A percentile compares a stretch with the other conserved stretches of the same genome.
Evolutionary conservation across 2,113 vertebrate genomes (phyloP).

Genomic region (Gallinago media): DNA sequence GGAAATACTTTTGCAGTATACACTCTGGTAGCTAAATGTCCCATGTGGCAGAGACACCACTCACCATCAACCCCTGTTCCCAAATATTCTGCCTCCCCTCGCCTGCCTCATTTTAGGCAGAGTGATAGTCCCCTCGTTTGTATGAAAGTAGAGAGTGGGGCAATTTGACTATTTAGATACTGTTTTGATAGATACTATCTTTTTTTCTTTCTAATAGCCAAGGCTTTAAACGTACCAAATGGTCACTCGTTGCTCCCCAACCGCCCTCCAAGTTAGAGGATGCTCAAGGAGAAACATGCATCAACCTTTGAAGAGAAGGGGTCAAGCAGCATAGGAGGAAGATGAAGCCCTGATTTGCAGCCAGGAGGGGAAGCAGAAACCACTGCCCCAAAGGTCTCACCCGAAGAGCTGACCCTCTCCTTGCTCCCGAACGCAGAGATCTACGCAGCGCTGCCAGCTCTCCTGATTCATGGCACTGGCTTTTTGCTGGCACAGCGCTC

Average conservation of each 20-base stretch:
- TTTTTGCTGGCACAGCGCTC: conserved; percentile 31
- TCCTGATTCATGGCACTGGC: neutral
- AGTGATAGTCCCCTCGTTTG: neutral
- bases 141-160: neutral
- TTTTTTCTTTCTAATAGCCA: neutral
- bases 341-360: conserved; percentile 48
- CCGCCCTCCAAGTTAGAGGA: neutral
- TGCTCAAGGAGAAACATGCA: conserved; percentile 54
- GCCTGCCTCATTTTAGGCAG: neutral
- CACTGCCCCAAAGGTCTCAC: neutral
- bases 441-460: neutral
- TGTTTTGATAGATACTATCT: fast-evolving
- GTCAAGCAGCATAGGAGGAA: neutral
- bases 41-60: neutral
- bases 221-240: conserved; percentile 1
- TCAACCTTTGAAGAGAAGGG: neutral
- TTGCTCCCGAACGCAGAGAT: neutral
- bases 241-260: neutral
- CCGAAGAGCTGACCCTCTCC: conserved; percentile 26
- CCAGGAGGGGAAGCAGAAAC: neutral
- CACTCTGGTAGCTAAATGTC: no score
- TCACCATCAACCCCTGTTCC: neutral
- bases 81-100: neutral
- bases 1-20: neutral
- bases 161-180: neutral